Conservation (phyloP, 2,888 invertebrate species). For the Archips crataeganus region DNA sequence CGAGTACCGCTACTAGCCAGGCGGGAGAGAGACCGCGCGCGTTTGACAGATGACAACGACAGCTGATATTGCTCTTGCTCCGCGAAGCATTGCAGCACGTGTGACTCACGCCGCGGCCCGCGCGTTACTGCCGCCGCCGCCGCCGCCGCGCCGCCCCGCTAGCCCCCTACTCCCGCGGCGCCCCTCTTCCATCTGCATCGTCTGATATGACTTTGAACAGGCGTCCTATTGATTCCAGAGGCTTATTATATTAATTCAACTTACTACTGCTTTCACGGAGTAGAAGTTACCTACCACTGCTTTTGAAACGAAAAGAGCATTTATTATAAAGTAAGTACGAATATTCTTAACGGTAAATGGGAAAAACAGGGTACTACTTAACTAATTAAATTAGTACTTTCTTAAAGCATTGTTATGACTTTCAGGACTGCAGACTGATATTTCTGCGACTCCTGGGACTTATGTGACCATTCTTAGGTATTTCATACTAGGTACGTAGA, state of each 20-base stretch:
- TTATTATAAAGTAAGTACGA: no score
- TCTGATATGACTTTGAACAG: conserved; percentile 57
- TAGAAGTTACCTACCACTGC: no score
- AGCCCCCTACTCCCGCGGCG: conserved; percentile 57
- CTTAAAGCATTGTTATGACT: no score
- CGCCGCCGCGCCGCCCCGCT: conserved; percentile 62
- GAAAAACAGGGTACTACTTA: no score
- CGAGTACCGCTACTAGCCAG: conserved; percentile 59
- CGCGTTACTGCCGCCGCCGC: conserved; percentile 77
- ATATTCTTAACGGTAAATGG: no score
- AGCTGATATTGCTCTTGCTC: conserved; percentile 79
- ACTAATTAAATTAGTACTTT: no score
- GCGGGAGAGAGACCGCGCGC: conserved; percentile 62
- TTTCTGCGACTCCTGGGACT: no score
- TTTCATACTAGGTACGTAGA: no score
- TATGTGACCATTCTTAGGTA: no score
- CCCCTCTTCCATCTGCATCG: conserved; percentile 47
- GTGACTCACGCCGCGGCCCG: conserved; percentile 70
- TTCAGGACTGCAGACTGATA: no score
- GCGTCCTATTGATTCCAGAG: conserved; percentile 57
- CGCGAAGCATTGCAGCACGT: conserved; percentile 85
- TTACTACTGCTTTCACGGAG: background rate
- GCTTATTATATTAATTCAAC: conserved; percentile 40
- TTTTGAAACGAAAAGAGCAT: no score
- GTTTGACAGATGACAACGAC: conserved; percentile 48